Conservation (phyloP, 2,888 invertebrate species). For the Ecliptopera silaceata region DNA sequence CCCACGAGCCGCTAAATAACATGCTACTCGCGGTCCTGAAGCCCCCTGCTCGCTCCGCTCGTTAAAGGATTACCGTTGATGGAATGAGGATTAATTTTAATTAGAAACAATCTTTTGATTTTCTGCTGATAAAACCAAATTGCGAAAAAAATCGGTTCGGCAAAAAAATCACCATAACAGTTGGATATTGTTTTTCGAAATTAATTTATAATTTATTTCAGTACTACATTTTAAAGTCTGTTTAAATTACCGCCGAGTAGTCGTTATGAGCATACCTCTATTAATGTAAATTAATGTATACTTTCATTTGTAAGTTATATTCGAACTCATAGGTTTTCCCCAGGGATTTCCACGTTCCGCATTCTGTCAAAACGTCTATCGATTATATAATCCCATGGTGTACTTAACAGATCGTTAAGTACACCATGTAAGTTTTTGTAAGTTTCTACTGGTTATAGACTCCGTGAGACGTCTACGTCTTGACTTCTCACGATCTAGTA, state of each 20-base stretch:
- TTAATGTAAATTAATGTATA: not conserved
- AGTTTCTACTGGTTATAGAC: no score
- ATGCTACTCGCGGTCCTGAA: slow-evolving; percentile 29
- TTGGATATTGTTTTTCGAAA: no score
- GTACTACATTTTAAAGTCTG: not conserved
- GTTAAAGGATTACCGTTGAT: slow-evolving; percentile 17
- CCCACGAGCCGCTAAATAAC: slow-evolving; percentile 28
- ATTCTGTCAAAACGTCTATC: not conserved
- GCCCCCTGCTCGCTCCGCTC: slow-evolving; percentile 16
- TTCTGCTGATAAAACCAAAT: not conserved
- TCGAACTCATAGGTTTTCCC: slow-evolving; percentile 22
- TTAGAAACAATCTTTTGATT: slow-evolving; percentile 9
- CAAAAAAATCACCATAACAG: no score
- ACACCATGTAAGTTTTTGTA: no score
- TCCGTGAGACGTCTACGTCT: not conserved
- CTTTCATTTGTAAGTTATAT: not conserved
- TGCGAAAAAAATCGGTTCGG: no score
- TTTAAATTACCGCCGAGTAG: no score
- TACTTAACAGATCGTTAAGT: not conserved
- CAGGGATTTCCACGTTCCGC: slow-evolving; percentile 9
- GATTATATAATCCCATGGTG: not conserved
- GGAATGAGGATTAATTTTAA: slow-evolving; percentile 17
- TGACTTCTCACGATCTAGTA: not conserved
- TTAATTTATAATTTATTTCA: no score
- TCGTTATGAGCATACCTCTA: not conserved